Conservation (phyloP, 2,797 vertebrate genomes). For the Esox masquinongy region DNA sequence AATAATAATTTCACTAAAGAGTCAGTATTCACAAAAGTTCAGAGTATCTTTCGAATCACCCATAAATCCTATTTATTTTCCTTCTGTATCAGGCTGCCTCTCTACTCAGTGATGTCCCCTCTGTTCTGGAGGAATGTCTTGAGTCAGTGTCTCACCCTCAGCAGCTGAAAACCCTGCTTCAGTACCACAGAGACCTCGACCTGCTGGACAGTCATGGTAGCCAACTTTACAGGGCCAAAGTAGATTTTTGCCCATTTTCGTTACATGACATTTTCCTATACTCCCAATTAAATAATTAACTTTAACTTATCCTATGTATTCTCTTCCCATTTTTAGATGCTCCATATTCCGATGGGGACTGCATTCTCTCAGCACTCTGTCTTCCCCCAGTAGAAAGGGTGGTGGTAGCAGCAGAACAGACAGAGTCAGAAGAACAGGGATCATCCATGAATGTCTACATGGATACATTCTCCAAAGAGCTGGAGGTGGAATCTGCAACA, state of each 20-base stretch:
- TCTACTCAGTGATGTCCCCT: slow-evolving; percentile 40
- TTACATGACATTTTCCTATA: background rate
- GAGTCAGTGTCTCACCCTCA: slow-evolving; percentile 49
- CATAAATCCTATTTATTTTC: background rate
- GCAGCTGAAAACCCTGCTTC: slow-evolving; percentile 47
- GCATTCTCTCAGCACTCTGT: slow-evolving; percentile 52
- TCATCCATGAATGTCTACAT: slow-evolving; percentile 26
- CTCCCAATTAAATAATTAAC: slow-evolving; percentile 5
- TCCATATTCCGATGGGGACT: slow-evolving; percentile 27
- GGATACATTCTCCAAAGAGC: slow-evolving; percentile 25
- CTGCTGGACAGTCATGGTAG: slow-evolving; percentile 43
- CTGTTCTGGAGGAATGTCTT: slow-evolving; percentile 47
- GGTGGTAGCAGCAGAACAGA: background rate
- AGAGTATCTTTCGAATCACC: background rate
- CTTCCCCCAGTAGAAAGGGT: slow-evolving; percentile 19
- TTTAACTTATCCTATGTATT: background rate
- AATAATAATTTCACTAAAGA: background rate
- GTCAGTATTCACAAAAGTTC: background rate
- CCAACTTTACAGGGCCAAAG: slow-evolving; percentile 5
- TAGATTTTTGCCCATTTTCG: slow-evolving; percentile 9
- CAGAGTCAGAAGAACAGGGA: slow-evolving; percentile 18
- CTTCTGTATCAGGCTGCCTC: slow-evolving; percentile 51
- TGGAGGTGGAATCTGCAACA: background rate
- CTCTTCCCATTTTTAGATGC: slow-evolving; percentile 38
- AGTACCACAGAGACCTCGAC: slow-evolving; percentile 37